Conservation (phyloP, 1,140 invertebrate genomes). For the Apis laboriosa region DNA sequence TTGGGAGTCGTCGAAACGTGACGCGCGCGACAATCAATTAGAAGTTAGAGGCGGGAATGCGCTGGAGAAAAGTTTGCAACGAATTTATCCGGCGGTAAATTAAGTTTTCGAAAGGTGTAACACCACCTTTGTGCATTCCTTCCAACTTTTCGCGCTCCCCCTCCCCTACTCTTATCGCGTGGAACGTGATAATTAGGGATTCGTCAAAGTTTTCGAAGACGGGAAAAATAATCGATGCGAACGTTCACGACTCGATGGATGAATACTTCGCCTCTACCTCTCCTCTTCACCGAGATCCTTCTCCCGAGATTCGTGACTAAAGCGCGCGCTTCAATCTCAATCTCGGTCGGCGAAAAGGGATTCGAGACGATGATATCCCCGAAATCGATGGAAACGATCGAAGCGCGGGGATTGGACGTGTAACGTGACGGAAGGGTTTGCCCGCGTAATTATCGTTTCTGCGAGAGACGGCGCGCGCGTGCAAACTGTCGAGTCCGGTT, state of each 20-base stretch:
- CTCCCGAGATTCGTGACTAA: not conserved
- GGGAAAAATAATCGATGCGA: no score
- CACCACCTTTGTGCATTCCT: not conserved
- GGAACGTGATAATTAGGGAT: no score
- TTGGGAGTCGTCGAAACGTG: not conserved
- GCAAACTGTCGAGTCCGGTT: not conserved
- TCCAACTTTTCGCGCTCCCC: not conserved
- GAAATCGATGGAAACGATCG: constrained; percentile 9
- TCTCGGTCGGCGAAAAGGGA: not conserved
- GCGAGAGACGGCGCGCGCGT: constrained; percentile 29
- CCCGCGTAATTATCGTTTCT: constrained; percentile 56
- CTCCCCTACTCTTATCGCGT: no score
- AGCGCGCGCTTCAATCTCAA: not conserved
- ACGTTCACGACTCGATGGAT: no score
- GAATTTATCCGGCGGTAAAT: not conserved
- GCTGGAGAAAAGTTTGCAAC: not conserved
- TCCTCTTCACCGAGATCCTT: no score
- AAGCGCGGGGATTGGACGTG: constrained; percentile 27
- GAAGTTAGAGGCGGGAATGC: not conserved
- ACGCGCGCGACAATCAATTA: constrained; percentile 12
- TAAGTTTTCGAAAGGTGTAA: not conserved
- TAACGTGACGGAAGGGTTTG: constrained; percentile 44
- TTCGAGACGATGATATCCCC: not conserved
- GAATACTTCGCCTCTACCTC: no score
- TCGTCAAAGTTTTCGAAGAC: no score